A percentile compares a stretch with the other conserved stretches of the same genome.
Evolutionary conservation across 2,113 vertebrate species (phyloP).

Genomic region (Odontesthes bonariensis): DNA sequence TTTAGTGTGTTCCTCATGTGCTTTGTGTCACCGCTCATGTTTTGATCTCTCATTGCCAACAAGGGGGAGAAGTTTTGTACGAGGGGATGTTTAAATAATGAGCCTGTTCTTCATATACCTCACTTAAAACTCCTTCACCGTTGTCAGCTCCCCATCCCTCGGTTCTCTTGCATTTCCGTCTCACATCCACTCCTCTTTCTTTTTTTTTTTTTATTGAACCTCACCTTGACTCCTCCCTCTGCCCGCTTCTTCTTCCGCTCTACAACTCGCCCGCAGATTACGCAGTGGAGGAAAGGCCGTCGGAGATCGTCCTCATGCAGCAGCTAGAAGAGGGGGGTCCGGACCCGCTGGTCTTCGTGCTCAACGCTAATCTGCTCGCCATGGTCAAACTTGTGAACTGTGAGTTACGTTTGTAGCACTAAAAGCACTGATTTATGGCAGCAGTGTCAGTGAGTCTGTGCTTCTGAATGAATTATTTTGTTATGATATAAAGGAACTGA

Average conservation of each 20-base stretch:
- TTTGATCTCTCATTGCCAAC: slow-evolving; percentile 45
- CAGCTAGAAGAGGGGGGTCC: slow-evolving; percentile 95
- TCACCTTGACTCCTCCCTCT: slow-evolving; percentile 2
- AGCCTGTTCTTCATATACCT: background rate
- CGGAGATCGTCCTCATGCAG: slow-evolving; percentile 95
- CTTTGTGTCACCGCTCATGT: slow-evolving; percentile 54
- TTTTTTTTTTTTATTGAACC: background rate
- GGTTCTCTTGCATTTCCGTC: slow-evolving; percentile 15
- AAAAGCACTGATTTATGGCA: background rate
- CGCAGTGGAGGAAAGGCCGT: slow-evolving; percentile 95
- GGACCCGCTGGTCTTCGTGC: slow-evolving; percentile 96
- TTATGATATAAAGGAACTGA: too few relatives aligned
- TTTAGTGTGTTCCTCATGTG: slow-evolving; percentile 32
- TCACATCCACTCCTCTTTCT: slow-evolving; percentile 9
- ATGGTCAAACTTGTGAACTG: slow-evolving; percentile 99
- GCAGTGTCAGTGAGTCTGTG: too few relatives aligned
- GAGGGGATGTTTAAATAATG: background rate
- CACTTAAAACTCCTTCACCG: slow-evolving; percentile 14
- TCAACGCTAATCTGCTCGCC: slow-evolving; percentile 97
- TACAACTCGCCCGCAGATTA: slow-evolving; percentile 85
- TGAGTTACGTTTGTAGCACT: slow-evolving; percentile 80
- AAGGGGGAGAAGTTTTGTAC: background rate
- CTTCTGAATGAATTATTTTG: slow-evolving; percentile 15
- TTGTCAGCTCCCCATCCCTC: slow-evolving; percentile 14
- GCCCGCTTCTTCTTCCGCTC: slow-evolving; percentile 1